Evolutionary conservation across 2,113 vertebrate species (phyloP).

Genomic region (Mesitornis unicolor): DNA sequence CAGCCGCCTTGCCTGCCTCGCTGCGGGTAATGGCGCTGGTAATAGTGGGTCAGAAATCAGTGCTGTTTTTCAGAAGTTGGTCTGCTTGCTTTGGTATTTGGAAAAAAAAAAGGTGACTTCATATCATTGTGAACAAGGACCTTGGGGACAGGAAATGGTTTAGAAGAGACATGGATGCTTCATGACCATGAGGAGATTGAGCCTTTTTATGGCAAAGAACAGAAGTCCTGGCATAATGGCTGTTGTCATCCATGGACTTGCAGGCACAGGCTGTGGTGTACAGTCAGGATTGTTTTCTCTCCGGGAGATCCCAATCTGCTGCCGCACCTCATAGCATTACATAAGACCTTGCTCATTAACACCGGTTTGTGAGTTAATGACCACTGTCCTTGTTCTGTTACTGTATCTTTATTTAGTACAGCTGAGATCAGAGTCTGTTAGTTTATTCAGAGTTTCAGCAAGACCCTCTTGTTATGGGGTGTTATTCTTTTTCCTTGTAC

Average conservation of each 20-base stretch:
- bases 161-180: background rate
- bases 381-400: background rate
- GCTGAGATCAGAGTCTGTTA: background rate
- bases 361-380: background rate
- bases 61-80: background rate
- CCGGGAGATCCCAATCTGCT: background rate
- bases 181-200: background rate
- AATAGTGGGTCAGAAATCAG: background rate
- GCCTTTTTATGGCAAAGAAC: background rate
- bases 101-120: background rate
- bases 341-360: background rate
- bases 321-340: background rate
- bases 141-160: background rate
- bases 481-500: background rate
- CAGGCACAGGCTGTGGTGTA: background rate
- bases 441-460: background rate
- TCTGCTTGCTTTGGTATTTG: background rate
- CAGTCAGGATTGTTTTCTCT: background rate
- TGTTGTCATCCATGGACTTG: background rate
- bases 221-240: background rate
- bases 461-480: background rate
- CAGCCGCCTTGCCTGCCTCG: background rate
- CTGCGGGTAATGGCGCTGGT: rapidly evolving
- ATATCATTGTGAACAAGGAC: background rate
- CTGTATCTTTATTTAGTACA: background rate